These are phyloP conservation scores for Anas platyrhynchos DNA, from an alignment of 2,113 vertebrate genomes.

Conservation along the genomic window DNA sequence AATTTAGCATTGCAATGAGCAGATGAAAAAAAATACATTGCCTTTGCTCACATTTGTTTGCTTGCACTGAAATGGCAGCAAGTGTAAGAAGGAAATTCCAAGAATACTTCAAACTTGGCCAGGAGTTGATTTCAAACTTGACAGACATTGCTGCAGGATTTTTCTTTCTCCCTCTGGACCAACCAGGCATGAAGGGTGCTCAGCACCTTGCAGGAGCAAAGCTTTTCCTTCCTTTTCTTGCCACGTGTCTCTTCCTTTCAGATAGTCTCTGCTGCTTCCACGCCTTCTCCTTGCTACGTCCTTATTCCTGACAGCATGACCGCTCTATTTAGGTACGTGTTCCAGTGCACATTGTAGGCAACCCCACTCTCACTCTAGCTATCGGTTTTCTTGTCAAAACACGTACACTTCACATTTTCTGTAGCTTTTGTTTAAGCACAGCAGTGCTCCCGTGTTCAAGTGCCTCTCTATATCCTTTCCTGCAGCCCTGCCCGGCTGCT, in stretches of 20 bases:
- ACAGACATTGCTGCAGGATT: neutral
- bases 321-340: accelerated
- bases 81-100: neutral
- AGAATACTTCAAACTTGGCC: neutral
- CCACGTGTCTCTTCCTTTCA: neutral
- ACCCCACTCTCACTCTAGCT: neutral
- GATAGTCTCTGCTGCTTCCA: neutral
- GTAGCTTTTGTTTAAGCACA: neutral
- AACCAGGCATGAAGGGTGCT: neutral
- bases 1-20: neutral
- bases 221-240: neutral
- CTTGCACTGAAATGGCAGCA: neutral
- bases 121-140: neutral
- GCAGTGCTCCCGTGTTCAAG: neutral
- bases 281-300: neutral
- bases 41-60: neutral
- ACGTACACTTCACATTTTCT: neutral
- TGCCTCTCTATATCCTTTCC: neutral
- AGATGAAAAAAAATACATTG: neutral
- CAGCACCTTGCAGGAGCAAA: neutral
- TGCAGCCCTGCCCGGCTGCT: neutral
- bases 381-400: neutral
- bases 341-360: neutral
- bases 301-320: neutral
- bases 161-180: neutral